These are phyloP conservation scores for Colletes latitarsis DNA, from an alignment of 1,140 invertebrate species.

Conservation along the genomic window DNA sequence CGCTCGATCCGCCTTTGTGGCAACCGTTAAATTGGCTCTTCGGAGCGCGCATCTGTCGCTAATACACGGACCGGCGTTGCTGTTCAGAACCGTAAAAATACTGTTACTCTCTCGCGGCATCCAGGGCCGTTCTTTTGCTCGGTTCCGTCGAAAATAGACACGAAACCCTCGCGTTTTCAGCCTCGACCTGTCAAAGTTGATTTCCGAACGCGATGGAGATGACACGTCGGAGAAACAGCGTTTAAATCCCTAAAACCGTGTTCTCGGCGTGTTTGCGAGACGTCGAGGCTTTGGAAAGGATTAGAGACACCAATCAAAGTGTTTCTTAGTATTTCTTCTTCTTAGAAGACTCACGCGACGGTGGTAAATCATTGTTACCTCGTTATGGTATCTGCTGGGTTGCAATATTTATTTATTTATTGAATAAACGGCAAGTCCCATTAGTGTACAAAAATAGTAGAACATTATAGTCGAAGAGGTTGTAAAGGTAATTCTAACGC, in stretches of 20 bases:
- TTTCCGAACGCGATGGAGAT: background rate
- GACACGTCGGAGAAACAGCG: background rate
- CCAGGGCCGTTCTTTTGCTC: background rate
- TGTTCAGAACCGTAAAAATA: slow-evolving; percentile 41
- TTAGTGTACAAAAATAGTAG: no score
- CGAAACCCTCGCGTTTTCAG: slow-evolving; percentile 1
- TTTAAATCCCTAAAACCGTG: background rate
- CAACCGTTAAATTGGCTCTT: slow-evolving; percentile 74
- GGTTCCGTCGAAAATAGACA: slow-evolving; percentile 15
- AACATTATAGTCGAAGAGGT: no score
- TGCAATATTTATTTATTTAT: no score
- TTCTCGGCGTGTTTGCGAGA: background rate
- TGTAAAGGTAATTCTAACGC: no score
- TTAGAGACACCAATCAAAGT: slow-evolving; percentile 2
- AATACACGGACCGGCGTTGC: slow-evolving; percentile 37
- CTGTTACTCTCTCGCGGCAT: slow-evolving; percentile 15
- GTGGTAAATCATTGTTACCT: background rate
- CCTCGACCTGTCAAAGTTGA: background rate
- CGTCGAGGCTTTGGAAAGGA: background rate
- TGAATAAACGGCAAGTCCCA: no score
- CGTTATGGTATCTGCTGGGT: background rate
- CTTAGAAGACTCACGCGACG: background rate
- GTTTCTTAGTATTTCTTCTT: background rate
- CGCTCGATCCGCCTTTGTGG: slow-evolving; percentile 67
- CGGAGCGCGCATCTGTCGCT: slow-evolving; percentile 70